A percentile compares a stretch with the other conserved stretches of the same genome.
phyloP scores from a whole-genome alignment of 2,797 vertebrate species.

The Tapirus indicus region DNA sequence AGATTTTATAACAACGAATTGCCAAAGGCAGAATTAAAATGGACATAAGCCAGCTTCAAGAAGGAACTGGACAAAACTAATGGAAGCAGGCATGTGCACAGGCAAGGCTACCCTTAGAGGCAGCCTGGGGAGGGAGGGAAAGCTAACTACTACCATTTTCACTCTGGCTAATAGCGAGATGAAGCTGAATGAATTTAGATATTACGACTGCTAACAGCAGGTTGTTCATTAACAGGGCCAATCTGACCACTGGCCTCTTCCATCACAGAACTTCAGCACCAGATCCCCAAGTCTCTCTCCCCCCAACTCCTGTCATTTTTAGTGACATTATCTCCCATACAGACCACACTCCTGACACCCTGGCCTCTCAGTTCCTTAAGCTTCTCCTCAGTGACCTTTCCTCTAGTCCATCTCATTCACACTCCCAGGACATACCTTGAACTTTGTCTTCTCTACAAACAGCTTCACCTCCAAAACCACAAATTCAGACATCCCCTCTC shows the following conservation, averaged over 20 bases:
- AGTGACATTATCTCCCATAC: not conserved
- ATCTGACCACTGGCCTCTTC: not conserved
- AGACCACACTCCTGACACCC: not conserved
- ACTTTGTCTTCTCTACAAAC: not conserved
- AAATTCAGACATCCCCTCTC: not conserved
- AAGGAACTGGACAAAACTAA: not conserved
- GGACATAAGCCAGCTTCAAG: not conserved
- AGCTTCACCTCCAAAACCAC: not conserved
- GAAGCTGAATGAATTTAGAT: not conserved
- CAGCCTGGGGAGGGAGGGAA: not conserved
- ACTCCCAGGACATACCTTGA: not conserved
- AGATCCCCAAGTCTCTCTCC: not conserved
- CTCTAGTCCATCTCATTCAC: not conserved
- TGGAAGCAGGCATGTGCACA: not conserved
- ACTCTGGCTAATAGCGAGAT: not conserved
- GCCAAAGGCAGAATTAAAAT: slow-evolving; percentile 23
- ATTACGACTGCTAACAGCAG: not conserved
- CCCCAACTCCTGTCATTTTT: not conserved
- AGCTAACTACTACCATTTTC: not conserved
- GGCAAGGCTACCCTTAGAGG: not conserved
- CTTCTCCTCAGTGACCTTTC: not conserved
- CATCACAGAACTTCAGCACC: not conserved
- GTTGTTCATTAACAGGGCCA: not conserved
- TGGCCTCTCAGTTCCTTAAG: not conserved
- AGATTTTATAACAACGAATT: slow-evolving; percentile 15